phyloP scores from a whole-genome alignment of 2,888 invertebrate genomes.

The Amiota mariae region DNA sequence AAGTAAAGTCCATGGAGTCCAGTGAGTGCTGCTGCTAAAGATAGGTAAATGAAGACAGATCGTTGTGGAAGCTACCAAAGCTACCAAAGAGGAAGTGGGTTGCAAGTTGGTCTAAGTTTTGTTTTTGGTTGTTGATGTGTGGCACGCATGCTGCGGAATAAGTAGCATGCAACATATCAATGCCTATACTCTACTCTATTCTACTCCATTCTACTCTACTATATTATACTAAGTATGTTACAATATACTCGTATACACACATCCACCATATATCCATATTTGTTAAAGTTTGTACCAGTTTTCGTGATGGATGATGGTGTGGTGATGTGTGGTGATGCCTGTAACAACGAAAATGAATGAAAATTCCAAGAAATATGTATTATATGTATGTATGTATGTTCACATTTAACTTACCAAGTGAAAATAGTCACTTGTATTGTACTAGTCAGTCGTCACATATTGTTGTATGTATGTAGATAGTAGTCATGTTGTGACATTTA shows the following conservation, averaged over 20 bases:
- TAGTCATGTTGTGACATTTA: slow-evolving; percentile 54
- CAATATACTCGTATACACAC: no score
- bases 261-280: slow-evolving; percentile 35
- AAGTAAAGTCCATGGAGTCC: no score
- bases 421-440: slow-evolving; percentile 41
- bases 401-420: slow-evolving; percentile 42
- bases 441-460: slow-evolving; percentile 38
- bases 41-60: slow-evolving; percentile 8
- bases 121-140: background rate
- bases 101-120: background rate
- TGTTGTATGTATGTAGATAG: slow-evolving; percentile 10
- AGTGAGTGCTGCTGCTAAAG: background rate
- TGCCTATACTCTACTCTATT: slow-evolving; percentile 30
- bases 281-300: slow-evolving; percentile 17
- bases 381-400: no score
- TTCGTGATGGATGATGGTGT: background rate
- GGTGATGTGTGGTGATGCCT: no score
- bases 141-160: background rate
- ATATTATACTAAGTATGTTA: slow-evolving; percentile 33
- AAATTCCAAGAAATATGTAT: slow-evolving; percentile 65
- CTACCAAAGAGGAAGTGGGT: background rate
- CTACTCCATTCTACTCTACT: no score
- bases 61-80: no score
- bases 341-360: background rate
- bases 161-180: slow-evolving; percentile 11